These are phyloP conservation scores for Stenurella melanura DNA, from an alignment of 2,888 invertebrate species.

Conservation along the genomic window DNA sequence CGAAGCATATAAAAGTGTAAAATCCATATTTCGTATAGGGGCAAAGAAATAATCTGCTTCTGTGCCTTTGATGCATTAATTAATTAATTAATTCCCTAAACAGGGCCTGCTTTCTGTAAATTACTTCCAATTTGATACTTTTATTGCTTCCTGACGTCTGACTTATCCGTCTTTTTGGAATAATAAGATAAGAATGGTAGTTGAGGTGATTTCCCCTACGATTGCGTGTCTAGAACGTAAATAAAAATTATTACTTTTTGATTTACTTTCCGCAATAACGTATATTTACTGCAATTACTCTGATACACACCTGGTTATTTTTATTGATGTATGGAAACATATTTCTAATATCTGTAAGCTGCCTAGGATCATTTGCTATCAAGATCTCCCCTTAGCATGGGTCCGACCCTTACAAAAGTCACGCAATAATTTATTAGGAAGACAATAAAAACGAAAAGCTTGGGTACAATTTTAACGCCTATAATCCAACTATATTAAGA, in stretches of 20 bases:
- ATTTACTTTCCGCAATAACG: conserved; percentile 17
- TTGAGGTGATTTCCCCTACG: background rate
- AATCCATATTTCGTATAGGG: no score
- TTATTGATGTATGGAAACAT: conserved; percentile 21
- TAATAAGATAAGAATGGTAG: background rate
- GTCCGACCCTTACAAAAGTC: conserved; percentile 51
- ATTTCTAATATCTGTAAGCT: conserved; percentile 26
- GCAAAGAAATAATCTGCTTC: no score
- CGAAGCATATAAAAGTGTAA: no score
- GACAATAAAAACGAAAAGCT: conserved; percentile 52
- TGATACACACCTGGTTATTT: conserved; percentile 37
- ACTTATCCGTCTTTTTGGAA: no score
- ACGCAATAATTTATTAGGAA: conserved; percentile 55
- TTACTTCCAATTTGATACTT: no score
- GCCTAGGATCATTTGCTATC: conserved; percentile 48
- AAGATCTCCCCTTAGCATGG: conserved; percentile 45
- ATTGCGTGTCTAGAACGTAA: background rate
- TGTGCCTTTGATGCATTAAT: no score
- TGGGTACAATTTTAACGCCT: conserved; percentile 49
- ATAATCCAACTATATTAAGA: conserved; percentile 44
- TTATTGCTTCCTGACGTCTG: no score
- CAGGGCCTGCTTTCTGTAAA: no score
- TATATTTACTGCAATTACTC: background rate
- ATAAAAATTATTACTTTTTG: conserved; percentile 16
- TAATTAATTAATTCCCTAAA: no score